Evolutionary conservation across 2,888 invertebrate species (phyloP), one percentile per base, ranked within the genome.

Genomic region (Melieria omissa): DNA sequence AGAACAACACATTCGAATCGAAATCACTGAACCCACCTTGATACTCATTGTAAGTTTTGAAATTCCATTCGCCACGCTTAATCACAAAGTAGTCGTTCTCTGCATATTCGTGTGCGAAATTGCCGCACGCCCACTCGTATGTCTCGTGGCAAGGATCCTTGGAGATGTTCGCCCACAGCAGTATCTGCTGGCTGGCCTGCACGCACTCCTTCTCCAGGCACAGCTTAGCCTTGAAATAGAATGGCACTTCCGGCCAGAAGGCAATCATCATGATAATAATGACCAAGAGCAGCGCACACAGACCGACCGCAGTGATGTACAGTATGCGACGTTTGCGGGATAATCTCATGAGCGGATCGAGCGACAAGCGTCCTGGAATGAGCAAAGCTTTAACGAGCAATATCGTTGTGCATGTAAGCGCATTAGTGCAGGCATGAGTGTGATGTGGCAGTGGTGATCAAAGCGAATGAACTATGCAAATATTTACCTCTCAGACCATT

Each of bases 41-140:
- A 79, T 86, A 86, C 78, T 86, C 86, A 72, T 83, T 85, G 73
- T 82, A 85, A 71, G 86, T 82, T 80, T 83, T 82, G 73, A 80
- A 86, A 78, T 86, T 82, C 86, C 86, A 86, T 78, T 86, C 86
- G 70, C 86, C 86, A 65, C 83, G 83, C 69, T 86, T 86, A 60
- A 85, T 84, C 65, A 86, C 86, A 79, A 79, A 86, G 73, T 83
- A 86, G 68, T 85, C 83, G 57, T 83, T 82, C 6, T 82, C 80
- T 63, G 81, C 80, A 71, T 85, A 86, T 65, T 86, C 86, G 60
- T 80, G 81, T 45, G 80, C 82, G 72, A 86, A 86, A 74, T 86
- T 86, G 5, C 86, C 86, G 63, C 86, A 86, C 16, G 86, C 86
- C 86, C 86, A 86, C 47, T 85, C 81, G 74, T 86, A 86, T 6